Conservation (phyloP, 2,888 invertebrate species). For the Flexamia atlantica region DNA sequence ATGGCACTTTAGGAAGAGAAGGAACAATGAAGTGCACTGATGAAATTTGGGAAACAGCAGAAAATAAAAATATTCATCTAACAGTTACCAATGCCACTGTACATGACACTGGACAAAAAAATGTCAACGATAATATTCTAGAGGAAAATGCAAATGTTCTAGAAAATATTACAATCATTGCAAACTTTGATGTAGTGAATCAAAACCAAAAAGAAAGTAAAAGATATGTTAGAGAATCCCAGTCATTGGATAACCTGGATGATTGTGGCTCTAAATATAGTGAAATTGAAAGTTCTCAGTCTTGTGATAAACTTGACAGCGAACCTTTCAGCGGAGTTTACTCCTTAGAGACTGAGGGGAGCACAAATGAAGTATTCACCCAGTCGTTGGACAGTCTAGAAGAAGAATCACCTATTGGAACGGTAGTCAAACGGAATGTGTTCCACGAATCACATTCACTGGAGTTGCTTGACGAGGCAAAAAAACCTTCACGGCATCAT, state of each 20-base stretch:
- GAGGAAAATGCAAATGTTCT: constrained; percentile 21
- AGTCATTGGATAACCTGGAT: constrained; percentile 62
- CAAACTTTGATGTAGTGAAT: neutral
- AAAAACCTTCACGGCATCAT: constrained; percentile 66
- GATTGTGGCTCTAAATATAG: constrained; percentile 52
- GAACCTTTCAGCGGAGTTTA: constrained; percentile 49
- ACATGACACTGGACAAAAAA: constrained; percentile 46
- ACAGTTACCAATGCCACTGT: constrained; percentile 2
- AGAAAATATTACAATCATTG: neutral
- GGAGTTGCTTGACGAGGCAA: constrained; percentile 68
- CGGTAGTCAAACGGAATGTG: constrained; percentile 62
- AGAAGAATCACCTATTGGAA: constrained; percentile 60
- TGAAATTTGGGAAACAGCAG: constrained; percentile 70
- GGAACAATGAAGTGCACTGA: constrained; percentile 71
- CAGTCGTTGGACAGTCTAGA: constrained; percentile 63
- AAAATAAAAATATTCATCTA: neutral
- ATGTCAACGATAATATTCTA: neutral
- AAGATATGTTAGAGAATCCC: constrained; percentile 50
- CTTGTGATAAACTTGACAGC: constrained; percentile 67
- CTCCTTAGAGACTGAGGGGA: constrained; percentile 51
- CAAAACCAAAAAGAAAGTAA: constrained; percentile 25
- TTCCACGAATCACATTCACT: constrained; percentile 70
- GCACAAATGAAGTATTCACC: constrained; percentile 51
- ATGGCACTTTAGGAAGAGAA: constrained; percentile 68
- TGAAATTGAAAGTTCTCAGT: constrained; percentile 67